A percentile compares a stretch with the other conserved stretches of the same genome.
phyloP scores from a whole-genome alignment of 2,113 vertebrate genomes.

The Crotalus helleri region DNA sequence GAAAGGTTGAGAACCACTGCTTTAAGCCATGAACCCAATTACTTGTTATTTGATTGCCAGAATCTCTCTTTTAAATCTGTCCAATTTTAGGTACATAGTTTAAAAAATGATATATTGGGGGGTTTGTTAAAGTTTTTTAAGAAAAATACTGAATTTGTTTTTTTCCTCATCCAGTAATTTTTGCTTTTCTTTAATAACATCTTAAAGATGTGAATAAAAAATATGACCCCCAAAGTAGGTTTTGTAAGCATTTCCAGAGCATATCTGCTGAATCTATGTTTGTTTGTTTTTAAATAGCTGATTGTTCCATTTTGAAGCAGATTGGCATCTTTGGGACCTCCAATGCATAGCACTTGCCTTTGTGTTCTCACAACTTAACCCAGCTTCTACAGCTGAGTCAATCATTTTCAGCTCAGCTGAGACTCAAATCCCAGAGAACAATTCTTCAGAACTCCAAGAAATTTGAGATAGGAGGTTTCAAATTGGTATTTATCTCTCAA shows the following conservation, averaged over 20 bases:
- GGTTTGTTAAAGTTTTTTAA: not conserved
- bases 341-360: not conserved
- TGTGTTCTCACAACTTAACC: not conserved
- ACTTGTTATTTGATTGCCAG: constrained; percentile 12
- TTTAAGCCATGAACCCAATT: constrained; percentile 14
- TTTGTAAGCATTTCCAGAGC: not conserved
- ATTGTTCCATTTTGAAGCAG: not conserved
- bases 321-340: not conserved
- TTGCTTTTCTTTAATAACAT: not conserved
- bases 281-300: not conserved
- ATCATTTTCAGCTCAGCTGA: not conserved
- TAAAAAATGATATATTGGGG: not conserved
- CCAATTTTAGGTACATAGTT: not conserved
- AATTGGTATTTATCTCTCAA: not conserved
- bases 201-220: not conserved
- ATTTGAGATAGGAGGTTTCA: not conserved
- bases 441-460: not conserved
- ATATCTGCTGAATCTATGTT: not conserved
- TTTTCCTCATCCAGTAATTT: constrained; percentile 17
- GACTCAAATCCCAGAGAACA: not conserved
- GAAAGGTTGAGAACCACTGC: not conserved
- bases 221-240: not conserved
- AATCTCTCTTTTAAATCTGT: not conserved
- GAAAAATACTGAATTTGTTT: constrained; percentile 37
- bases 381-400: not conserved